Conservation (phyloP, 2,888 invertebrate genomes). For the Aleiodes leptofemur region DNA sequence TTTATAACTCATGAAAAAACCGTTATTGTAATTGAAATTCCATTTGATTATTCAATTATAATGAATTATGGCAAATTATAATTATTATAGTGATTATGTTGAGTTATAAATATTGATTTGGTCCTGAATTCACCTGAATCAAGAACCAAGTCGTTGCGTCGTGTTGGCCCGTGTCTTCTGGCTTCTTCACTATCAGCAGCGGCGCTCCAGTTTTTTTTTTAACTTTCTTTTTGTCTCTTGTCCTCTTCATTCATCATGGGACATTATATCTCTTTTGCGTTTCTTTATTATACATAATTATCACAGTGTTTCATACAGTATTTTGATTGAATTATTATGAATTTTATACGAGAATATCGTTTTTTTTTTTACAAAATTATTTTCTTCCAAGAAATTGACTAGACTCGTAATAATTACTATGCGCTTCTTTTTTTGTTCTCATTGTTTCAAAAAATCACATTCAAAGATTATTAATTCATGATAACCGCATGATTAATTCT, state of each 20-base stretch:
- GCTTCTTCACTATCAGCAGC: slow-evolving; percentile 61
- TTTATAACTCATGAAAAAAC: slow-evolving; percentile 62
- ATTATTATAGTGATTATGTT: slow-evolving; percentile 44
- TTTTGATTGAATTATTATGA: slow-evolving; percentile 19
- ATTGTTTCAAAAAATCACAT: slow-evolving; percentile 12
- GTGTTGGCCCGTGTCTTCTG: slow-evolving; percentile 62
- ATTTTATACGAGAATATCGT: slow-evolving; percentile 7
- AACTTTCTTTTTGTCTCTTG: slow-evolving; percentile 49
- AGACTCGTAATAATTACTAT: slow-evolving; percentile 18
- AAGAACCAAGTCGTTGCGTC: slow-evolving; percentile 71
- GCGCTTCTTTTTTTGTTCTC: slow-evolving; percentile 13
- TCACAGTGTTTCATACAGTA: slow-evolving; percentile 38
- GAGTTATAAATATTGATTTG: slow-evolving; percentile 72
- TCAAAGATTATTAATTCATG: not conserved
- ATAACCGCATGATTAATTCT: not conserved
- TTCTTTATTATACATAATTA: slow-evolving; percentile 55
- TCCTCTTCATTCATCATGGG: slow-evolving; percentile 68
- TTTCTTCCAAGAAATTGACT: slow-evolving; percentile 21
- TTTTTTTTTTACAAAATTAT: slow-evolving; percentile 20
- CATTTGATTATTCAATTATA: slow-evolving; percentile 31
- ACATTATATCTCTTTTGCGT: slow-evolving; percentile 57
- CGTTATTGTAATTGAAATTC: slow-evolving; percentile 3
- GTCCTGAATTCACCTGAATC: slow-evolving; percentile 75
- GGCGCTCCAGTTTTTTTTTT: slow-evolving; percentile 50
- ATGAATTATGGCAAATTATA: not conserved